Evolutionary conservation across 2,888 invertebrate genomes (phyloP).

Genomic region (Bombylius major): DNA sequence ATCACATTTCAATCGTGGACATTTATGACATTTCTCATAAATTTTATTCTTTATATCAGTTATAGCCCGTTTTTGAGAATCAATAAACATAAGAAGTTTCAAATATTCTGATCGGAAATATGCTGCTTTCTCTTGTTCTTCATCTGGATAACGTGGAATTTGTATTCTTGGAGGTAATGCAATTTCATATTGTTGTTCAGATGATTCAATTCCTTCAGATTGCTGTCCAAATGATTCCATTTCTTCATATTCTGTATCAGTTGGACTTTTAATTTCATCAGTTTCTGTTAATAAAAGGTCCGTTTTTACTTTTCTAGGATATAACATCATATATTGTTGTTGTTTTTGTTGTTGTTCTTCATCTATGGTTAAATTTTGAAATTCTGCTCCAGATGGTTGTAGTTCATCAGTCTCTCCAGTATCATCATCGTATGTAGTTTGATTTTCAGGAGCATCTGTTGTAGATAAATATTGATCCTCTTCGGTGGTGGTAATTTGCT

Average conservation of each 20-base stretch:
- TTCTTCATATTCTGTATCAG: neutral
- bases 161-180: too few species aligned
- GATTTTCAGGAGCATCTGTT: too few species aligned
- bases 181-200: neutral
- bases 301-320: too few species aligned
- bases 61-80: slow-evolving; percentile 28
- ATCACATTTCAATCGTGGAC: slow-evolving; percentile 25
- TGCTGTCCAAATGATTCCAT: neutral
- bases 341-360: too few species aligned
- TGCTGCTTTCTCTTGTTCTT: neutral
- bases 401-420: too few species aligned
- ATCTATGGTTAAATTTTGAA: too few species aligned
- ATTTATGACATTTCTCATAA: slow-evolving; percentile 21
- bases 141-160: neutral
- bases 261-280: neutral
- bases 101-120: slow-evolving; percentile 21
- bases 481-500: too few species aligned
- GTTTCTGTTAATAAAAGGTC: neutral
- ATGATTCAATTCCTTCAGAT: neutral
- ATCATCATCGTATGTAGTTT: too few species aligned
- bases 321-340: too few species aligned
- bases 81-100: slow-evolving; percentile 26
- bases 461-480: too few species aligned
- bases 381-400: too few species aligned
- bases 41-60: slow-evolving; percentile 26